Percentiles rank a stretch among this genome's conserved stretches.
These are phyloP conservation scores for Pampus argenteus DNA, from an alignment of 2,797 vertebrate species.

Conservation along the genomic window DNA sequence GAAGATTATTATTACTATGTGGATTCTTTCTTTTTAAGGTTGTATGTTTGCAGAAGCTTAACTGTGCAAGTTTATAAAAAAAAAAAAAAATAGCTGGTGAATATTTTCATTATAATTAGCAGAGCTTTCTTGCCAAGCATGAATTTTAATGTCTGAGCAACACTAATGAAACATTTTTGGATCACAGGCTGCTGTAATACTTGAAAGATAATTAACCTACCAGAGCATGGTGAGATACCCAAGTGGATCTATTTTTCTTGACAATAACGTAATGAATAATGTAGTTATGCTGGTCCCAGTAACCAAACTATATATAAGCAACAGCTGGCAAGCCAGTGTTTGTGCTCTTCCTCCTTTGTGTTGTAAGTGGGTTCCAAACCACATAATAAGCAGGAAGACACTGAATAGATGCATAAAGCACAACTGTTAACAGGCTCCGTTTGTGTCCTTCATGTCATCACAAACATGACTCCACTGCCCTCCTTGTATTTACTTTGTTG, in stretches of 20 bases:
- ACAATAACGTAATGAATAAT: constrained; percentile 12
- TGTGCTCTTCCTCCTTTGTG: neutral
- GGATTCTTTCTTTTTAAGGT: neutral
- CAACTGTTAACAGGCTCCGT: neutral
- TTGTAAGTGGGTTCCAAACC: constrained; percentile 8
- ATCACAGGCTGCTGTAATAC: neutral
- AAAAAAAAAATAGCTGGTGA: constrained; percentile 47
- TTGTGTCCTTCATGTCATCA: neutral
- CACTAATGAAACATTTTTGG: constrained; percentile 18
- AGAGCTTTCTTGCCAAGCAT: constrained; percentile 36
- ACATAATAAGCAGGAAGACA: neutral
- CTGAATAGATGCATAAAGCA: neutral
- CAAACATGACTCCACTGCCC: neutral
- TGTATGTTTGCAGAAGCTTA: constrained; percentile 38
- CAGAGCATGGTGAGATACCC: constrained; percentile 12
- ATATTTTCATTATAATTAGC: constrained; percentile 35
- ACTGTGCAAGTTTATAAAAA: constrained; percentile 32
- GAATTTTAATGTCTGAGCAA: constrained; percentile 17
- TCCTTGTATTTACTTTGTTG: constrained; percentile 8
- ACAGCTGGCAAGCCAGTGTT: neutral
- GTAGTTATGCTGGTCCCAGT: neutral
- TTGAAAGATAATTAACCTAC: constrained; percentile 46
- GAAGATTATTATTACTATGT: constrained; percentile 17
- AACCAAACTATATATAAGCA: constrained; percentile 15
- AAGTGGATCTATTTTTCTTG: constrained; percentile 1